phyloP scores from a whole-genome alignment of 2,888 invertebrate species.

The Drosophila lacicola region DNA sequence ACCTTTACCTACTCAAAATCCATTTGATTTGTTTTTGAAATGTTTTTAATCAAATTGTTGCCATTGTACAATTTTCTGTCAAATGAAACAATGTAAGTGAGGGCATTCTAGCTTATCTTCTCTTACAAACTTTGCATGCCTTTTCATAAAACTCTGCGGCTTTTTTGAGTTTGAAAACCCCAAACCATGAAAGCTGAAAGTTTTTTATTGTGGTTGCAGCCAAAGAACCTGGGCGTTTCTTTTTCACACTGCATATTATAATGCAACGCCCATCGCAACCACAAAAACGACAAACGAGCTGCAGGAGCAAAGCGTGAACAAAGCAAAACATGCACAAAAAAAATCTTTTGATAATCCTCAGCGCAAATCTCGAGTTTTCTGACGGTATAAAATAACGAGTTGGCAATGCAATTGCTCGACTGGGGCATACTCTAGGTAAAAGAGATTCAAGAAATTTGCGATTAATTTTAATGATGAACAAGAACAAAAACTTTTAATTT shows the following conservation, averaged over 20 bases:
- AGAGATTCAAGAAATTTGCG: too few species aligned
- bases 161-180: background rate
- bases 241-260: constrained; percentile 18
- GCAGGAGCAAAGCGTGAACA: constrained; percentile 4
- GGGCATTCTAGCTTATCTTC: constrained; percentile 1
- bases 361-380: constrained; percentile 5
- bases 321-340: constrained; percentile 15
- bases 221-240: constrained; percentile 1
- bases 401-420: background rate
- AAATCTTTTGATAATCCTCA: constrained; percentile 16
- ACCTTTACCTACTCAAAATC: constrained; percentile 7
- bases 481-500: too few species aligned
- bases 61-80: background rate
- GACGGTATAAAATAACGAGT: background rate
- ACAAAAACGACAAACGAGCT: constrained; percentile 16
- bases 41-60: constrained; percentile 20
- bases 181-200: constrained; percentile 2
- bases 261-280: constrained; percentile 23
- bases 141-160: constrained; percentile 3
- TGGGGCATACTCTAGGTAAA: background rate
- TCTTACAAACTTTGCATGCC: constrained; percentile 3
- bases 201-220: constrained; percentile 16
- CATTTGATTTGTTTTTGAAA: constrained; percentile 6
- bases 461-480: too few species aligned
- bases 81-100: constrained; percentile 1